phyloP scores from a whole-genome alignment of 1,140 invertebrate genomes.

The Octopus sinensis region DNA sequence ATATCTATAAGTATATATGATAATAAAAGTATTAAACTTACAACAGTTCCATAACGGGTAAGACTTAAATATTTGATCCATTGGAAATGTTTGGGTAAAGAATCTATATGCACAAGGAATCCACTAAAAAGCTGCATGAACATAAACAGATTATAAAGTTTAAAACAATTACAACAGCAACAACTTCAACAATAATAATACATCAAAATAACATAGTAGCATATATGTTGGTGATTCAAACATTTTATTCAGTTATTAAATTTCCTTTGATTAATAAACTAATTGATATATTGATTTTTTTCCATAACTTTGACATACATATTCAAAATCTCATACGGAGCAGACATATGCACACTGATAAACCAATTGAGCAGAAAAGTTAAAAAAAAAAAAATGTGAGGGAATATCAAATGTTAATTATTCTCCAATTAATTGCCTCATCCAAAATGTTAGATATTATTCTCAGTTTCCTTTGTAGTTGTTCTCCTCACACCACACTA shows the following conservation, averaged over 20 bases:
- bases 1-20: too few relatives aligned
- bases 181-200: neutral
- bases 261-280: neutral
- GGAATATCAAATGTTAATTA: too few relatives aligned
- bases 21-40: constrained; percentile 21
- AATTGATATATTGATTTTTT: neutral
- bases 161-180: neutral
- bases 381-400: too few relatives aligned
- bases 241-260: neutral
- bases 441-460: too few relatives aligned
- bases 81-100: constrained; percentile 46
- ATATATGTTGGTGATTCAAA: neutral
- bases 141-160: neutral
- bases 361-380: too few relatives aligned
- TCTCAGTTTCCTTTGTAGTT: too few relatives aligned
- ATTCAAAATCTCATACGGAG: too few relatives aligned
- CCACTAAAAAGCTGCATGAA: constrained; percentile 53
- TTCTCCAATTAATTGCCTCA: too few relatives aligned
- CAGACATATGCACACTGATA: too few relatives aligned
- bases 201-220: too few relatives aligned
- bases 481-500: too few relatives aligned
- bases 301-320: neutral
- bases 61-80: constrained; percentile 55
- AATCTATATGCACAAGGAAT: constrained; percentile 52
- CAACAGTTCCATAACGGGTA: constrained; percentile 51